Evolutionary conservation across 2,113 vertebrate genomes (phyloP).

Genomic region (Isichthys henryi): DNA sequence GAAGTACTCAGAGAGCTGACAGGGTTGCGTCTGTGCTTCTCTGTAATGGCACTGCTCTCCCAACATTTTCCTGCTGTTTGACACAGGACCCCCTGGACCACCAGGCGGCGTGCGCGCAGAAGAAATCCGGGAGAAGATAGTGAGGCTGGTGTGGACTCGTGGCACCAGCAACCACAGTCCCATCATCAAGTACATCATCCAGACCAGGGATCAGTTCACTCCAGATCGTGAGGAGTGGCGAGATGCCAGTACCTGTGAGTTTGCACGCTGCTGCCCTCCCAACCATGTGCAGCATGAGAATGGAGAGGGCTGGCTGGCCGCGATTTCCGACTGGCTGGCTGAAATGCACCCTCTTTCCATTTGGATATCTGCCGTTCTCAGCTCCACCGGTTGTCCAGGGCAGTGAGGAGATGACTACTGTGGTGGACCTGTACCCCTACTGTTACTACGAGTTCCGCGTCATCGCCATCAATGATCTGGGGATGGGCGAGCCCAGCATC

Average conservation of each 20-base stretch:
- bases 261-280: neutral
- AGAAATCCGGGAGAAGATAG: conserved; percentile 69
- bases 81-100: conserved; percentile 85
- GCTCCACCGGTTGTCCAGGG: conserved; percentile 79
- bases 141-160: conserved; percentile 82
- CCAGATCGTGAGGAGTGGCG: conserved; percentile 69
- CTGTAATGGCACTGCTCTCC: neutral
- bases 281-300: neutral
- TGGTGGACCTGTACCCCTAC: conserved; percentile 86
- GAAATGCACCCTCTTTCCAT: neutral
- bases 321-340: neutral
- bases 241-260: conserved; percentile 79
- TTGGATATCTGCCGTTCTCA: conserved; percentile 37
- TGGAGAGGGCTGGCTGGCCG: neutral
- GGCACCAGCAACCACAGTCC: conserved; percentile 93
- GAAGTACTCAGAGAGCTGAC: neutral
- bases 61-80: neutral
- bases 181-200: conserved; percentile 88
- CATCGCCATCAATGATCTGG: conserved; percentile 81
- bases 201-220: conserved; percentile 68
- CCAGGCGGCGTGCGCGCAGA: conserved; percentile 81
- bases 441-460: conserved; percentile 95
- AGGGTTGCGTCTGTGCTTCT: neutral
- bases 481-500: conserved; percentile 83
- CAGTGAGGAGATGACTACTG: conserved; percentile 69